Evolutionary conservation across 2,113 vertebrate genomes (phyloP).

Genomic region (Chaetorhynchus papuensis): DNA sequence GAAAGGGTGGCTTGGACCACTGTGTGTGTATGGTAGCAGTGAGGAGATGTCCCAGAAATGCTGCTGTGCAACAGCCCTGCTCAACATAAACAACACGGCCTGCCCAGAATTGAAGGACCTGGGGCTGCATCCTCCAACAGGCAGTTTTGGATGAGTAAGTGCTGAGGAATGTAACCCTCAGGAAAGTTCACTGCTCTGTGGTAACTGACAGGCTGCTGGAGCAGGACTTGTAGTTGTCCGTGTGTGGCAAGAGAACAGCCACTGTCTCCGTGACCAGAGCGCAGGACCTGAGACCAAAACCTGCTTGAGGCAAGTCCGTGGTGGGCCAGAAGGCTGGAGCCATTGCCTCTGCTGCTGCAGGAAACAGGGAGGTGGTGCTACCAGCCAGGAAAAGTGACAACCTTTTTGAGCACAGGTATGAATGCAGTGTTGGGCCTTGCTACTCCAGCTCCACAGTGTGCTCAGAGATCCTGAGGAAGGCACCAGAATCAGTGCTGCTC

Average conservation of each 20-base stretch:
- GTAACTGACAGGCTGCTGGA: background rate
- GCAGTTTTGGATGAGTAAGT: background rate
- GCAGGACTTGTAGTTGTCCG: background rate
- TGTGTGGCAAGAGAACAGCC: background rate
- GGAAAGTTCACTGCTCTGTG: background rate
- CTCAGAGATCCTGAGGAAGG: background rate
- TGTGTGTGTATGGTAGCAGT: fast-evolving
- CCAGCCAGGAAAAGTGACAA: background rate
- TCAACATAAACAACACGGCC: background rate
- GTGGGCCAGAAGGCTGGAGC: background rate
- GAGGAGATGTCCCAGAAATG: background rate
- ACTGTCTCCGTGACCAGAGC: background rate
- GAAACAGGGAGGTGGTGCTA: background rate
- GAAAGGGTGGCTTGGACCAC: background rate
- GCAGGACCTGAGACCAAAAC: background rate
- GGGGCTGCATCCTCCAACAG: background rate
- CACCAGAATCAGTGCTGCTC: background rate
- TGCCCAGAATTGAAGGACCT: background rate
- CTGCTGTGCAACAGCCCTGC: background rate
- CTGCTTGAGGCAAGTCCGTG: background rate
- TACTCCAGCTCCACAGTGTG: background rate
- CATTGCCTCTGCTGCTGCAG: background rate
- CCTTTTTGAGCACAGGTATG: background rate
- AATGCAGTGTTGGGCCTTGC: background rate
- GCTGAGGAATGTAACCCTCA: background rate